phyloP scores from a whole-genome alignment of 2,888 invertebrate genomes.

The Epirrita christyi region DNA sequence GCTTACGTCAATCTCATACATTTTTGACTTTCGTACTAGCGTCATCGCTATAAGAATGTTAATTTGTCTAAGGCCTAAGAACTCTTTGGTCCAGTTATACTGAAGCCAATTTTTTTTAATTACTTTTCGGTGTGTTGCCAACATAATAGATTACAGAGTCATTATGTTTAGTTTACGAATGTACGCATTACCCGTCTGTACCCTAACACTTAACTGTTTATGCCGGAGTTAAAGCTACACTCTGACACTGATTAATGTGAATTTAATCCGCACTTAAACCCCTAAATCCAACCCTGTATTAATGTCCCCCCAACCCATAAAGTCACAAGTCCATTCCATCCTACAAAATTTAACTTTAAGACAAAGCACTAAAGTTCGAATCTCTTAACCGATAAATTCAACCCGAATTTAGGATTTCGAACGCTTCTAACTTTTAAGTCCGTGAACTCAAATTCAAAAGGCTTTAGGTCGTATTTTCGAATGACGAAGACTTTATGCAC shows the following conservation, averaged over 20 bases:
- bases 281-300: constrained; percentile 84
- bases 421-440: constrained; percentile 72
- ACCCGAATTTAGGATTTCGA: constrained; percentile 52
- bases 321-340: constrained; percentile 61
- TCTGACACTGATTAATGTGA: constrained; percentile 89
- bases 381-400: constrained; percentile 41
- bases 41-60: too few relatives aligned
- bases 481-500: constrained; percentile 41
- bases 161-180: constrained; percentile 39
- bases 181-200: constrained; percentile 71
- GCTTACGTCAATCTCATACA: too few relatives aligned
- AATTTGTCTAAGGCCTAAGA: too few relatives aligned
- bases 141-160: too few relatives aligned
- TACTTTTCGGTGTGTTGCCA: too few relatives aligned
- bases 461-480: constrained; percentile 67
- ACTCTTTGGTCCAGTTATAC: too few relatives aligned
- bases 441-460: constrained; percentile 74
- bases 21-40: too few relatives aligned
- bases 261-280: constrained; percentile 88
- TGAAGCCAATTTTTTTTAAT: too few relatives aligned
- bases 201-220: constrained; percentile 85
- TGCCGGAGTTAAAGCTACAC: constrained; percentile 80
- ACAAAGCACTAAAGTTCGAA: constrained; percentile 45
- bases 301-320: constrained; percentile 82
- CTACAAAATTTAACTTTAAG: constrained; percentile 59